A percentile compares a stretch with the other conserved stretches of the same genome.
Conservation (phyloP, 2,113 vertebrate species). For the Zapus hudsonius region DNA sequence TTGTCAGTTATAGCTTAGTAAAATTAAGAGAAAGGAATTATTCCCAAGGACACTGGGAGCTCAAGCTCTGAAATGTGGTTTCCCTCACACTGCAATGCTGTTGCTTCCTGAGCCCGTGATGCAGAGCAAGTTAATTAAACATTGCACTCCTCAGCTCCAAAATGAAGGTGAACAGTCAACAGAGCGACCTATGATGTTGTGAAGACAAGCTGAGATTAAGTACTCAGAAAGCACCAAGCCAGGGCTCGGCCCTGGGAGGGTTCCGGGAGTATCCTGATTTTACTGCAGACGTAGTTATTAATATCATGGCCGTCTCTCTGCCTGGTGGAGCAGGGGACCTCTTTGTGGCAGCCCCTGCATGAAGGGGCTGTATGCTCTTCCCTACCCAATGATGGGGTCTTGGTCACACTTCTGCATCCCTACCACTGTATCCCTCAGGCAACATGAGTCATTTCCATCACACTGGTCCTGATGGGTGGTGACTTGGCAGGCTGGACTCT, state of each 20-base stretch:
- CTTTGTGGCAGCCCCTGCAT: not conserved
- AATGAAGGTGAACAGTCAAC: not conserved
- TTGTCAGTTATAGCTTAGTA: not conserved
- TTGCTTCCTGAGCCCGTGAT: not conserved
- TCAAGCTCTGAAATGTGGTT: not conserved
- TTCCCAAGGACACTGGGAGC: not conserved
- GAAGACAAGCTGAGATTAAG: not conserved
- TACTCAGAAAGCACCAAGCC: not conserved
- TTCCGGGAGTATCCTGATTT: not conserved
- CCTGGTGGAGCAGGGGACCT: not conserved
- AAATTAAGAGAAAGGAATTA: not conserved
- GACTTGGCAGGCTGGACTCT: constrained; percentile 69
- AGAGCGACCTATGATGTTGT: not conserved
- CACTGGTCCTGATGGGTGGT: constrained; percentile 78
- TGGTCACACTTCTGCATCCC: not conserved
- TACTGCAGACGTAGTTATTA: not conserved
- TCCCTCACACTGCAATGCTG: too few relatives aligned
- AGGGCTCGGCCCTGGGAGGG: not conserved
- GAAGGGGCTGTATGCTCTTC: too few relatives aligned
- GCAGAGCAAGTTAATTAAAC: not conserved
- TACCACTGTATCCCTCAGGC: not conserved
- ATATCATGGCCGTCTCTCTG: not conserved
- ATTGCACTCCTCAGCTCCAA: not conserved
- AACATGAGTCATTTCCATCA: constrained; percentile 81
- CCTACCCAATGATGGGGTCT: not conserved